Evolutionary conservation across 1,140 invertebrate species (phyloP).

Genomic region (Rhynchophorus ferrugineus): DNA sequence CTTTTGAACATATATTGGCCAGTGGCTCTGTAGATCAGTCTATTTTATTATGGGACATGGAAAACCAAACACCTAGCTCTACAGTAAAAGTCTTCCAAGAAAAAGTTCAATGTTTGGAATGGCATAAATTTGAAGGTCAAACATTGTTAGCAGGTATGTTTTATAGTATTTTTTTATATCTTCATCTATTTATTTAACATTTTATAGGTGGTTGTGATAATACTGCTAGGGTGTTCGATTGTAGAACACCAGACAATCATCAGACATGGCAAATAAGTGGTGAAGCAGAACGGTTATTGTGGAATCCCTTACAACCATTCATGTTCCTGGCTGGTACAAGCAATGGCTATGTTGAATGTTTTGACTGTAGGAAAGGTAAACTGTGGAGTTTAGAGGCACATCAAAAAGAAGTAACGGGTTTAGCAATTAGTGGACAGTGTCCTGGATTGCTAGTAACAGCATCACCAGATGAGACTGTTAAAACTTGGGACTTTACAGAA

Average conservation of each 20-base stretch:
- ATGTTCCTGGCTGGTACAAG: constrained; percentile 73
- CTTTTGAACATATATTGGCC: constrained; percentile 73
- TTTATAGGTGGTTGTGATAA: constrained; percentile 50
- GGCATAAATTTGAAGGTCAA: constrained; percentile 78
- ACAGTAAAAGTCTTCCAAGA: constrained; percentile 69
- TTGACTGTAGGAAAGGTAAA: constrained; percentile 66
- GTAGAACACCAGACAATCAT: constrained; percentile 54
- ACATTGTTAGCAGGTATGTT: constrained; percentile 73
- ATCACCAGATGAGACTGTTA: constrained; percentile 64
- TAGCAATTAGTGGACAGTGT: constrained; percentile 59
- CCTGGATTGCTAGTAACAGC: constrained; percentile 64
- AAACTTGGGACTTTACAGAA: constrained; percentile 66
- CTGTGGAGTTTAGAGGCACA: constrained; percentile 76
- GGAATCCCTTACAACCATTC: constrained; percentile 70
- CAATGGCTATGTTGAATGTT: constrained; percentile 68
- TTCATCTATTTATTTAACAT: too few species aligned
- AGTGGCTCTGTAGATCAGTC: constrained; percentile 87
- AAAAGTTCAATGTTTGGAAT: constrained; percentile 78
- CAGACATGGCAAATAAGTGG: constrained; percentile 64
- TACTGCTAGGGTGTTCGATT: constrained; percentile 69
- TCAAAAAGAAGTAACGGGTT: constrained; percentile 70
- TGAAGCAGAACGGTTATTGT: constrained; percentile 83
- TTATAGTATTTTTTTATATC: too few species aligned
- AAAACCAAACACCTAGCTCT: constrained; percentile 63
- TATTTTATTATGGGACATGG: constrained; percentile 89